Conservation (phyloP, 2,113 vertebrate genomes). For the Bubo scandiacus region DNA sequence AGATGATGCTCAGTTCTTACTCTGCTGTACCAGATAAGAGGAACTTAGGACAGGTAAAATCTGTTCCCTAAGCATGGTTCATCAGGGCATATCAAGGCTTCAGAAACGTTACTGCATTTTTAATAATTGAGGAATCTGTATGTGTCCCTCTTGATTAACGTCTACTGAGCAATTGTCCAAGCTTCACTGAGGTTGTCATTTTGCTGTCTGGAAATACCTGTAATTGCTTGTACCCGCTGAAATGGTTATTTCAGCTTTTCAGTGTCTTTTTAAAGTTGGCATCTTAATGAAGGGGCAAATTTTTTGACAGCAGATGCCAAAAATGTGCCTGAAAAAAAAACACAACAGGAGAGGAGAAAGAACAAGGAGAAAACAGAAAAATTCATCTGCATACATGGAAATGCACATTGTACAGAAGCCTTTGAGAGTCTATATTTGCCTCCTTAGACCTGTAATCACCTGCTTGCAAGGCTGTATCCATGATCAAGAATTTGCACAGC, state of each 20-base stretch:
- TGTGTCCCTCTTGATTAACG: slow-evolving; percentile 48
- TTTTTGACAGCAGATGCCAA: slow-evolving; percentile 1
- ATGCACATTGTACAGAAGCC: not conserved
- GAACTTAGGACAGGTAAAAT: slow-evolving; percentile 20
- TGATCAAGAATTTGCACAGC: not conserved
- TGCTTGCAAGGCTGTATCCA: not conserved
- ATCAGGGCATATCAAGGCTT: slow-evolving; percentile 12
- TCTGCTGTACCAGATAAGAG: not conserved
- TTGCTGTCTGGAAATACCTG: slow-evolving; percentile 4
- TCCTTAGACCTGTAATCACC: not conserved
- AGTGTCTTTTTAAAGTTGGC: slow-evolving; percentile 14
- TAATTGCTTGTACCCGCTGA: slow-evolving; percentile 35
- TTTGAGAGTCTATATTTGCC: not conserved
- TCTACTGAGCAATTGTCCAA: slow-evolving; percentile 34
- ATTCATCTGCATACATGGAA: not conserved
- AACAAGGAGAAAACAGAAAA: not conserved
- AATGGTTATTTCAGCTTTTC: slow-evolving; percentile 14
- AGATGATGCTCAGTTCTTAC: slow-evolving; percentile 12
- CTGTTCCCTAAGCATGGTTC: slow-evolving; percentile 20
- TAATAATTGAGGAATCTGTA: slow-evolving; percentile 25
- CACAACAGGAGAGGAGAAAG: not conserved
- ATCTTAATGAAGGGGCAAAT: not conserved
- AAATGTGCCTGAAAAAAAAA: not conserved
- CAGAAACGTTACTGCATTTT: slow-evolving; percentile 13
- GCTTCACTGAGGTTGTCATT: slow-evolving; percentile 20